Evolutionary conservation across 2,888 invertebrate species (phyloP).

Genomic region (Empis livida): DNA sequence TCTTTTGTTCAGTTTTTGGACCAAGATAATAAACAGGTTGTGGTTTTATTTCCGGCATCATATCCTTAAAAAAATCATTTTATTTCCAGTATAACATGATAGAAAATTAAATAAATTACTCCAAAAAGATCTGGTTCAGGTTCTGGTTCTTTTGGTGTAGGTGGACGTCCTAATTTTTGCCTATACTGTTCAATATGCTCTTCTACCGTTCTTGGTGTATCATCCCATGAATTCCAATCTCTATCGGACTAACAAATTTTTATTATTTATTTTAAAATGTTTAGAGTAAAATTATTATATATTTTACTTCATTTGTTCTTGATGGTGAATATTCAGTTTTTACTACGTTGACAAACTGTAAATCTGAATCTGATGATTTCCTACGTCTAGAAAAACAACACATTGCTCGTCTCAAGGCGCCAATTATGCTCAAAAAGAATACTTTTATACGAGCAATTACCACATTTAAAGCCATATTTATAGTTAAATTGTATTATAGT

Average conservation of each 20-base stretch:
- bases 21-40: slow-evolving; percentile 43
- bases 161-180: slow-evolving; percentile 38
- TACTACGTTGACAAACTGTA: slow-evolving; percentile 43
- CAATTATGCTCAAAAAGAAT: slow-evolving; percentile 40
- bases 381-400: slow-evolving; percentile 46
- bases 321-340: slow-evolving; percentile 26
- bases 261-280: background rate
- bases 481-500: too few relatives aligned
- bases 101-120: slow-evolving; percentile 21
- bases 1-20: slow-evolving; percentile 22
- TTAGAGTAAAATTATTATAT: slow-evolving; percentile 4
- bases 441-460: slow-evolving; percentile 38
- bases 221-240: slow-evolving; percentile 51
- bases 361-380: slow-evolving; percentile 40
- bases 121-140: slow-evolving; percentile 45
- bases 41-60: slow-evolving; percentile 47
- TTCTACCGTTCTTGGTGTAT: slow-evolving; percentile 41
- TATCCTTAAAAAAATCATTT: slow-evolving; percentile 34
- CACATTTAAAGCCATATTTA: too few relatives aligned
- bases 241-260: slow-evolving; percentile 21
- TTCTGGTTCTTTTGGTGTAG: slow-evolving; percentile 33
- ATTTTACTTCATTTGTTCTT: slow-evolving; percentile 6
- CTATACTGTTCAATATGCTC: slow-evolving; percentile 50
- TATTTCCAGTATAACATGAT: background rate
- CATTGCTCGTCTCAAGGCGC: slow-evolving; percentile 43